Percentiles rank a stretch among this genome's conserved stretches.
These are phyloP conservation scores for Cosmia trapezina DNA, from an alignment of 2,888 invertebrate species.

Conservation along the genomic window DNA sequence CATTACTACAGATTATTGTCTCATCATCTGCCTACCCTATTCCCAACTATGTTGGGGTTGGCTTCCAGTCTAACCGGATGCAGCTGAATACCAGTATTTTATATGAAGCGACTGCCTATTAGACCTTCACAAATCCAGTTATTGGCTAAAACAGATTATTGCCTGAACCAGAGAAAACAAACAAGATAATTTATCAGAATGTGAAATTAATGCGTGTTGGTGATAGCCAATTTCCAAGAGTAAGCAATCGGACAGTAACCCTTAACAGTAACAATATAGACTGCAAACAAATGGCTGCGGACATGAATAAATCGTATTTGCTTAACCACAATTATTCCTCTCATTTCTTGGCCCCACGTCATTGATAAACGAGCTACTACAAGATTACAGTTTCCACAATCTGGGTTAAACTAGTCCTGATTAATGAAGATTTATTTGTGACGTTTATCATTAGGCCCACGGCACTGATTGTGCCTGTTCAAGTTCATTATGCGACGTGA, in stretches of 20 bases:
- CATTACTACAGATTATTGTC: background rate
- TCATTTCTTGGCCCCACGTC: conserved; percentile 48
- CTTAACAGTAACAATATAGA: conserved; percentile 5
- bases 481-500: conserved; percentile 56
- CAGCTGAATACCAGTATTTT: too few relatives aligned
- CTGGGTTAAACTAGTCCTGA: conserved; percentile 68
- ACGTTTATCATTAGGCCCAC: conserved; percentile 60
- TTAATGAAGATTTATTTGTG: conserved; percentile 72
- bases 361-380: conserved; percentile 61
- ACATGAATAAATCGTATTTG: conserved; percentile 38
- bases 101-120: too few relatives aligned
- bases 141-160: too few relatives aligned
- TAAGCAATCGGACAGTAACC: background rate
- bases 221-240: background rate
- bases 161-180: background rate
- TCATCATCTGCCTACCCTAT: too few relatives aligned
- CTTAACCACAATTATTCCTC: conserved; percentile 38
- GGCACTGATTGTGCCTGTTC: conserved; percentile 52
- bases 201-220: background rate
- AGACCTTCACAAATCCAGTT: too few relatives aligned
- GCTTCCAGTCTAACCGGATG: too few relatives aligned
- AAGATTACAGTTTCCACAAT: conserved; percentile 66
- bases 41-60: too few relatives aligned
- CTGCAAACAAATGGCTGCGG: background rate
- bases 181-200: background rate